phyloP scores from a whole-genome alignment of 2,797 vertebrate species.

The Capromys pilorides region DNA sequence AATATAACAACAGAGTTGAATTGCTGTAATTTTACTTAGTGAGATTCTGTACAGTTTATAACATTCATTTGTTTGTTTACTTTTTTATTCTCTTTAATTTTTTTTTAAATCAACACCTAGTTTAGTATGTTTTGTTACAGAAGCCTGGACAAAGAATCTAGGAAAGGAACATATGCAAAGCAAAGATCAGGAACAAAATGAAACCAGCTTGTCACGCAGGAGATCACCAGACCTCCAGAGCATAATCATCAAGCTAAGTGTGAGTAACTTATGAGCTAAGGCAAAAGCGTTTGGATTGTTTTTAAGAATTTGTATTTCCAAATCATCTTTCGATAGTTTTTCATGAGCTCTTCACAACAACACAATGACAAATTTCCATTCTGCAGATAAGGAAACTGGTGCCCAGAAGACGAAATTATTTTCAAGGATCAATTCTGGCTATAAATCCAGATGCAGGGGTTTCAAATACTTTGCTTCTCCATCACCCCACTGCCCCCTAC shows the following conservation, averaged over 20 bases:
- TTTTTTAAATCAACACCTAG: background rate
- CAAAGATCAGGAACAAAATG: background rate
- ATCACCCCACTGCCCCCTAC: background rate
- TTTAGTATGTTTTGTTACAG: background rate
- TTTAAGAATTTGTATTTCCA: background rate
- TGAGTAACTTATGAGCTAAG: background rate
- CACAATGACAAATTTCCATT: background rate
- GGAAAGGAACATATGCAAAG: background rate
- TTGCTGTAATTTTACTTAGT: too few relatives aligned
- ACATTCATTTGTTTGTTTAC: too few relatives aligned
- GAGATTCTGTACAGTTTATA: too few relatives aligned
- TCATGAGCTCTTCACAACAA: background rate
- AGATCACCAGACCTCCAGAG: background rate
- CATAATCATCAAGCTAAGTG: background rate
- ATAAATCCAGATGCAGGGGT: background rate
- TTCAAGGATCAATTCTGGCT: too few relatives aligned
- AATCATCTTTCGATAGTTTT: background rate
- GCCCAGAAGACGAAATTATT: background rate
- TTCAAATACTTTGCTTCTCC: background rate
- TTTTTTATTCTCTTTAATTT: too few relatives aligned
- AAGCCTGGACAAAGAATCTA: background rate
- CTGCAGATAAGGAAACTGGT: background rate
- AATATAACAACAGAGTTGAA: too few relatives aligned
- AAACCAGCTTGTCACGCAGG: background rate
- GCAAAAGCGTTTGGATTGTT: background rate